These are phyloP conservation scores for Petrophora chlorosata DNA, from an alignment of 2,888 invertebrate genomes.

Conservation along the genomic window DNA sequence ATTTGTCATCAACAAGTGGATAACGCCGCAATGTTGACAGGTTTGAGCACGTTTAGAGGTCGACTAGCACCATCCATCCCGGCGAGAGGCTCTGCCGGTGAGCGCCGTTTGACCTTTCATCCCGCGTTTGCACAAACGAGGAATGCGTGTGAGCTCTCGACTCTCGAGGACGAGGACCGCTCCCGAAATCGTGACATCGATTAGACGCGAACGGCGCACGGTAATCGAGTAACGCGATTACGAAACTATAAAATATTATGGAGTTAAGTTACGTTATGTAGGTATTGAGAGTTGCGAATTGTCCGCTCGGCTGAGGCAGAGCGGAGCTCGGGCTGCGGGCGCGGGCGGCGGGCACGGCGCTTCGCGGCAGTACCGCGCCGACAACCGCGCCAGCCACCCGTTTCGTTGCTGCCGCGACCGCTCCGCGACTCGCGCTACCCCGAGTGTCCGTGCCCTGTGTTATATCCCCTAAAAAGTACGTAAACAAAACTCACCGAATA, in stretches of 20 bases:
- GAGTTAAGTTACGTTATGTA: constrained; percentile 77
- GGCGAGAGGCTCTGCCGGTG: constrained; percentile 17
- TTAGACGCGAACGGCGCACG: constrained; percentile 68
- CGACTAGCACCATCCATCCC: constrained; percentile 31
- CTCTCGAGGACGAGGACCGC: constrained; percentile 55
- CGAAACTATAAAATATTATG: constrained; percentile 81
- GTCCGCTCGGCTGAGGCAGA: constrained; percentile 34
- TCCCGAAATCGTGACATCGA: constrained; percentile 78
- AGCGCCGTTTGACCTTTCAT: constrained; percentile 47
- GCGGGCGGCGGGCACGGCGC: constrained; percentile 32
- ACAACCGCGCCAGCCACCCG: constrained; percentile 43
- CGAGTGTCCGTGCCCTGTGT: constrained; percentile 66
- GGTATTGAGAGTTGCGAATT: constrained; percentile 69
- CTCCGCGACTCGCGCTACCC: constrained; percentile 49
- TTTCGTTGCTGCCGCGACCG: constrained; percentile 38
- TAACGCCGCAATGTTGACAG: constrained; percentile 31
- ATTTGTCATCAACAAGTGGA: constrained; percentile 26
- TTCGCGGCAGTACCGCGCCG: constrained; percentile 60
- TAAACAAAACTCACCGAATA: constrained; percentile 65
- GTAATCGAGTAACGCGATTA: constrained; percentile 77
- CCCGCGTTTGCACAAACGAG: constrained; percentile 33
- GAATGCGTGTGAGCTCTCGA: constrained; percentile 50
- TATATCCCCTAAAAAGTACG: constrained; percentile 63
- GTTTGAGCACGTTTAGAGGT: constrained; percentile 37
- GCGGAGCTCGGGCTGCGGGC: constrained; percentile 32